Percentiles rank a stretch among this genome's conserved stretches.
These are phyloP conservation scores for Lasioglossum malachurum DNA, from an alignment of 2,888 invertebrate species.

Conservation along the genomic window DNA sequence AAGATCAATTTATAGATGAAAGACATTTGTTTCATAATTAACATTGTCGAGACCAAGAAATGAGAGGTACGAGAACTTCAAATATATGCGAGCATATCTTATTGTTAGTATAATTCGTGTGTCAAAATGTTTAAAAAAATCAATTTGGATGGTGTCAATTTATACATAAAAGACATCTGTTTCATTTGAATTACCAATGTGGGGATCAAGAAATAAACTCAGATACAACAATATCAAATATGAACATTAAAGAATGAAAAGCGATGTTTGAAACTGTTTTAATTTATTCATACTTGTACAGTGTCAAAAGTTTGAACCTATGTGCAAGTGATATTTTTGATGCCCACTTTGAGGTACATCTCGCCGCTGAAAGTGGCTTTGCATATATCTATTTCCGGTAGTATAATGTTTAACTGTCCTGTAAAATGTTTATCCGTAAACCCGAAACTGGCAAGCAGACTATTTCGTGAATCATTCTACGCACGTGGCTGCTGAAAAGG, in stretches of 20 bases:
- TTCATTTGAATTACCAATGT: neutral
- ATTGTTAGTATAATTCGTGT: too few relatives aligned
- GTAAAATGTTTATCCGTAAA: neutral
- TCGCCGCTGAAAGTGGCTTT: neutral
- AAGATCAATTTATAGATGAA: neutral
- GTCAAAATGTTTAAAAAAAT: too few relatives aligned
- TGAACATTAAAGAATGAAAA: neutral
- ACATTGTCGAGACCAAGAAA: too few relatives aligned
- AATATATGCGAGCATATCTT: too few relatives aligned
- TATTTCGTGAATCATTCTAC: slow-evolving; percentile 49
- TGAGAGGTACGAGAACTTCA: neutral
- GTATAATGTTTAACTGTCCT: neutral
- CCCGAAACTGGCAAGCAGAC: slow-evolving; percentile 40
- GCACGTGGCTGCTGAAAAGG: slow-evolving; percentile 50
- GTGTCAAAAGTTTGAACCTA: neutral
- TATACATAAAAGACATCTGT: neutral
- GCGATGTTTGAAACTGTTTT: neutral
- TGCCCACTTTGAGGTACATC: neutral
- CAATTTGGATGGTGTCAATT: neutral
- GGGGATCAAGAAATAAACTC: neutral
- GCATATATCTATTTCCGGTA: neutral
- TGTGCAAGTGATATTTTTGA: neutral
- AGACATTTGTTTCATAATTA: neutral
- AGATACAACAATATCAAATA: neutral
- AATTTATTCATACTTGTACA: neutral